Base-by-base conservation (phyloP, 2,113 vertebrate species). In the Triplophysa siluroides region DNA sequence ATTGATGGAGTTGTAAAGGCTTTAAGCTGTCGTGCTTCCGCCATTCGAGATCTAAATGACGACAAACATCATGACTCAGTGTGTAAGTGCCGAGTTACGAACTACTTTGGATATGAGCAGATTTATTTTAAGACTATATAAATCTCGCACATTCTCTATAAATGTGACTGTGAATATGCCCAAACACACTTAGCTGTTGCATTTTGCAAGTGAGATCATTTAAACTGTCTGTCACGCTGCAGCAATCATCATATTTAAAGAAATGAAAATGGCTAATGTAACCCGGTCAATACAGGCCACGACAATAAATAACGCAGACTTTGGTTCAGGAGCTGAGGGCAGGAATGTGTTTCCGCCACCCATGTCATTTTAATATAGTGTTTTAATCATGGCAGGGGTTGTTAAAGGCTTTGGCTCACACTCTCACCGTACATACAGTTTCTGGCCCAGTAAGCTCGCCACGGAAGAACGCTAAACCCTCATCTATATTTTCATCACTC, bases 221-320 rank as follows among this genome's bases (percentile, higher is more conserved):
- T 80, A 65, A 89, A 80, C 73, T 63, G 87, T 88, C 89, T 87
- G 89, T 90, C 88, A 89, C 89, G 86, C 84, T 86, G 82, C 91
- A 93, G 71, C 88, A 87, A 83, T 90, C 85, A 87, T 80, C 79
- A 79, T 82, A 69, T 77, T 61, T 61, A 76, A 78, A 83, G 81
- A 82, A 73, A 84, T 78, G 72, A 80, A 84, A 85, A 86, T 89
- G 78, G 85, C 87, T 89, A 89, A 89, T 89, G 92, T 88, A 89
- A 81, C 79, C 58, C 54, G 86, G 90, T 89, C 84, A 23, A 89
- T 91, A 90, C 75, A 43, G 71, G 74, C 76, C 72, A 19, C 12
- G 80, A 71, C 84, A 81, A 89, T 89, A 91, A 89, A 91, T 90
- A 88, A 90, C 54, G 26, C 52, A 13, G 74, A 79, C 76, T 88